These are phyloP conservation scores for Calvadosia cruxmelitensis DNA, from an alignment of 30 jellyfish, hydroid and myxozoan species.

Conservation along the genomic window DNA sequence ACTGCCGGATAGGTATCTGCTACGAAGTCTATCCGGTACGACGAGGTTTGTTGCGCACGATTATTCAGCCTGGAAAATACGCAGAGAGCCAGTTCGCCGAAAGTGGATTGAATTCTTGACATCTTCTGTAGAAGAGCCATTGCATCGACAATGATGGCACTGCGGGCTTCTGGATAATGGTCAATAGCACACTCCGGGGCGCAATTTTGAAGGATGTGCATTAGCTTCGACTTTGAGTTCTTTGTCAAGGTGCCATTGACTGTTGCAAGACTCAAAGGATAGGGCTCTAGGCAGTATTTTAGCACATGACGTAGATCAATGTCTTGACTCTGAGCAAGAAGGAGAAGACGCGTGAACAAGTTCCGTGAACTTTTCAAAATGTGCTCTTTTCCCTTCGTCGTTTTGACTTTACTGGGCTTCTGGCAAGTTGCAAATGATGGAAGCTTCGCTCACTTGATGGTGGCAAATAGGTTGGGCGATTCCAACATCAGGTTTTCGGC, in stretches of 20 bases:
- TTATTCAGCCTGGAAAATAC: constrained; percentile 6
- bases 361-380: no score
- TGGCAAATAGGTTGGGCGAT: constrained; percentile 18
- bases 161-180: background rate
- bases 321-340: no score
- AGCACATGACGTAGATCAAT: no score
- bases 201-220: background rate
- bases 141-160: constrained; percentile 29
- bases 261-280: no score
- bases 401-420: background rate
- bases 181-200: background rate
- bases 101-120: constrained; percentile 8
- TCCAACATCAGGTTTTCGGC: constrained; percentile 2
- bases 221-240: constrained; percentile 8
- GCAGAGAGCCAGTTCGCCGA: constrained; percentile 22
- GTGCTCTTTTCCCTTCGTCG: constrained; percentile 16
- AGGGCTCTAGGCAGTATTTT: no score
- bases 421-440: constrained; percentile 1
- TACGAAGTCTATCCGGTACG: constrained; percentile 25
- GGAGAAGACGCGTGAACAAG: no score
- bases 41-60: background rate
- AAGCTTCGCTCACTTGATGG: constrained; percentile 2
- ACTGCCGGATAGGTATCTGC: constrained; percentile 29
- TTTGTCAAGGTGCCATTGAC: constrained; percentile 15
- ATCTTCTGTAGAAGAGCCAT: constrained; percentile 39